phyloP scores from a whole-genome alignment of 2,113 vertebrate genomes.

The Sclerurus mexicanus region DNA sequence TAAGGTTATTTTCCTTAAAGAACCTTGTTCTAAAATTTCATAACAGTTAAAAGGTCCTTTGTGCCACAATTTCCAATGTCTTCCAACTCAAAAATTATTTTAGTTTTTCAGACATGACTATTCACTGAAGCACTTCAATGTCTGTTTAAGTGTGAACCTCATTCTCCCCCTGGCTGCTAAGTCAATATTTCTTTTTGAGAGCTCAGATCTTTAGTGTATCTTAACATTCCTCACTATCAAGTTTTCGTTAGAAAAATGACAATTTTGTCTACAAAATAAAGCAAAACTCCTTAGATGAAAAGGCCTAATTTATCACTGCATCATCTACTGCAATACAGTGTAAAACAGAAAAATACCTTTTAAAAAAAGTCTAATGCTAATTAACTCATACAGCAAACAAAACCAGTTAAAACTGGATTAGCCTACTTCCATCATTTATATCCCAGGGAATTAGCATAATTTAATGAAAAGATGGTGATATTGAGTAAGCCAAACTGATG shows the following conservation, averaged over 20 bases:
- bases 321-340: not conserved
- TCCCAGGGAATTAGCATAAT: not conserved
- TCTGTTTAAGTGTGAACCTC: not conserved
- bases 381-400: not conserved
- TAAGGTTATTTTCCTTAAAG: not conserved
- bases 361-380: not conserved
- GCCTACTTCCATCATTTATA: not conserved
- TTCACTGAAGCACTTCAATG: not conserved
- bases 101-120: not conserved
- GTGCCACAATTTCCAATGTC: not conserved
- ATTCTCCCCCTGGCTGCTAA: not conserved
- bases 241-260: not conserved
- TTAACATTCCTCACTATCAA: not conserved
- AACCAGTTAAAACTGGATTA: not conserved
- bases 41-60: not conserved
- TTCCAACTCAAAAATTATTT: not conserved
- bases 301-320: not conserved
- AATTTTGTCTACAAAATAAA: not conserved
- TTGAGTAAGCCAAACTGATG: not conserved
- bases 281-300: not conserved
- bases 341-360: not conserved
- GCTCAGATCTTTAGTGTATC: not conserved
- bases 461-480: not conserved
- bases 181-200: not conserved
- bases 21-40: not conserved